Base-by-base conservation (phyloP, 2,888 invertebrate genomes). In the Ephialtes manifestator region DNA sequence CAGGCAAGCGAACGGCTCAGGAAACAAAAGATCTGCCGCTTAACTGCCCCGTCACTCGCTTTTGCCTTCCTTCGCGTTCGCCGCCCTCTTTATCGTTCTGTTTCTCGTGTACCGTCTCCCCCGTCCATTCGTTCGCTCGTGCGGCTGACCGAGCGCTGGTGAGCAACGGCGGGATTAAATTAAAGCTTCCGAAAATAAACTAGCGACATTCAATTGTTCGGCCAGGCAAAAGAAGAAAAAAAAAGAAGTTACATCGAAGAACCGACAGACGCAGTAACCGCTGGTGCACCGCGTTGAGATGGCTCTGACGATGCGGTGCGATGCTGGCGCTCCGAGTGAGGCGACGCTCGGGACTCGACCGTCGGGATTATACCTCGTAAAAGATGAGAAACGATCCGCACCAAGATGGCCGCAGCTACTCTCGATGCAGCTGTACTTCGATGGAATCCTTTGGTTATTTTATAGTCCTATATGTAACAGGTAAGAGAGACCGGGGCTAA, bases 171-270 rank as follows among this genome's bases (percentile, higher is more conserved):
- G 88, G 87, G 90, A 91, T 93, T 89, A 91, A 92, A 93, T 92
- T 90, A 92, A 93, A 91, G 91, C 91, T 91, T 93, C 92, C 91
- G 87, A 93, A 93, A 93, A 93, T 93, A 92, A 92, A 93, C 92
- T 89, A 88, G 90, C 91, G 90, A 92, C 91, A 90, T 92, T 92
- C 90, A 88, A 92, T 92, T 92, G 91, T 91, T 91, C 88, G 87
- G 87, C 72, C 63, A 68, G 83, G 90, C 86, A 70, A 80, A 67
- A 76, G 70, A 68, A 84, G 15, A n/a, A 20, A 72, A 53, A 53
- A 72, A 48, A 48, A 46, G 46, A 24, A 11, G 7, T 13, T 35
- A 63, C 88, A 85, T 88, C 86, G 87, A 85, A 86, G 86, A 79
- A 81, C 80, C 86, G 81, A 84, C 81, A 81, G 76, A 78, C 81